Evolutionary conservation across 2,797 vertebrate species (phyloP), one percentile per base, ranked within the genome.

Genomic region (Labeo calbasu): DNA sequence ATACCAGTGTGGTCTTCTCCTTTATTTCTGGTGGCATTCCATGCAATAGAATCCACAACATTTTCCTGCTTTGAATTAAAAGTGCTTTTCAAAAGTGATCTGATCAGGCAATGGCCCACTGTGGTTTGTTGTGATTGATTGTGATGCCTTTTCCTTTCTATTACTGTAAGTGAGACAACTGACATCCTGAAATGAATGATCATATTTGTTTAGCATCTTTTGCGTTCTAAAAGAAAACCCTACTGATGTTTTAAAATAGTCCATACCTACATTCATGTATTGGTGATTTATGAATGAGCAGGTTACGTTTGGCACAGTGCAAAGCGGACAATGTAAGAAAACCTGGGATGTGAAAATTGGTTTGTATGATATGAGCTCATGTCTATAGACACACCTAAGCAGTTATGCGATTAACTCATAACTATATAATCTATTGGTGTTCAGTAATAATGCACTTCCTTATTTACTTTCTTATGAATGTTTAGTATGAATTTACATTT

Each of bases 371-470:
- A 69, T 77, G 71, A 43, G 73, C 21, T 85, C 40, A 81, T 61
- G 55, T 76, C 50, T 57, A 14, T 81, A 85, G 78, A 85, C 23
- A 81, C 23, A 43, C 78, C 72, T 81, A 61, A 69, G 53, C 79
- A 81, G 79, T 63, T 77, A 75, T 84, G 83, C 80, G 83, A 80
- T 80, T 65, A 76, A 85, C 59, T 68, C 59, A 81, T 75, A 81
- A 81, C 66, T 81, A 81, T 85, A 85, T 81, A 85, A 85, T 32
- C 65, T 76, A 75, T 77, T 70, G 79, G 68, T 85, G 84, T 85
- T 77, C 46, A 46, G 57, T 61, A 77, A 21, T 70, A 81, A 71
- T 70, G 84, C 84, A 81, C 69, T 77, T 81, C 70, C 77, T 85
- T 73, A 61, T 81, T 85, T 50, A 69, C 75, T 85, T 85, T 57